Evolutionary conservation across 2,797 vertebrate species (phyloP), one percentile per base, ranked within the genome.

Genomic region (Centropyge bicolor): DNA sequence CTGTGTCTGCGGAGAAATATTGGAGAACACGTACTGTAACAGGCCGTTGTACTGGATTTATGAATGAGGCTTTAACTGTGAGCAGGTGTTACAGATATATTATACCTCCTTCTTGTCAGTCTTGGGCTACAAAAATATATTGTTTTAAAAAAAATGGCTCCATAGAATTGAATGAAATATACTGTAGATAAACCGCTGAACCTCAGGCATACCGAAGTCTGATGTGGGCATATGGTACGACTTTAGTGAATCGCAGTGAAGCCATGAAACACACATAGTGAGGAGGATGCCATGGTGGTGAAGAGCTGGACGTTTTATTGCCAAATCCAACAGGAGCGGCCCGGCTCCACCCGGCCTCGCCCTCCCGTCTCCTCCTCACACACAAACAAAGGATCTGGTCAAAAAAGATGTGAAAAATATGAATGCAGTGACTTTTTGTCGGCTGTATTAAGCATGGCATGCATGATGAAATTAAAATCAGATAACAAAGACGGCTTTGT

Each of bases 61-160:
- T 86, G 79, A 88, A 90, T 66, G 75, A 64, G 61, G 9, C 59
- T 74, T 71, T 85, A 87, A 89, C 76, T 76, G 38, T 38, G 77
- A 85, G 59, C 86, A 92, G 78, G 83, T 91, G 48, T 85, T 79
- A 76, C 70, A 61, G 16, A 40, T 45, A 55, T 43, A 40, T 80
- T 74, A 68, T 31, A 59, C 64, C 56, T 82, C 66, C 64, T 64
- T 60, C 52, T 62, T 51, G 40, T 36, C 24, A 63, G 59, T 49
- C 24, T 22, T 63, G 56, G 46, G 17, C 31, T 54, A 7, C 13
- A 75, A 62, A 71, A 66, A 76, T 70, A 55, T 57, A 62, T 20
- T 80, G 67, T 78, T 77, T 64, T 40, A 16, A 36, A 52, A 22
- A 52, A 59, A 49, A n/a, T 22, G 11, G 27, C 8, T 24, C 16